phyloP scores from a whole-genome alignment of 1,140 invertebrate genomes.

The Bicyclus anynana region DNA sequence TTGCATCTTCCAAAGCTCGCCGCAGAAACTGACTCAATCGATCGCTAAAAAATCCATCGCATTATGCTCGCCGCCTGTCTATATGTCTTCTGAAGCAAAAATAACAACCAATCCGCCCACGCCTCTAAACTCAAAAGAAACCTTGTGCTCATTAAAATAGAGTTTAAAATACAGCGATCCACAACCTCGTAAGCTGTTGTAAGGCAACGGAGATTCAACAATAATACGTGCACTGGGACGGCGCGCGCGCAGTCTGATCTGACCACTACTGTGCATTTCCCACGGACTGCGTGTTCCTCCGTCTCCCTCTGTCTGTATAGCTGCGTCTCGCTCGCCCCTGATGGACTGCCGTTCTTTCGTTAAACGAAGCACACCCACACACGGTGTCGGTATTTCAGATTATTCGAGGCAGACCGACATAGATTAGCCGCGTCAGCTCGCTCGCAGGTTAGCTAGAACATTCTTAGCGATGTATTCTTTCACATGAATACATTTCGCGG shows the following conservation, averaged over 20 bases:
- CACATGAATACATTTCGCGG: slow-evolving; percentile 11
- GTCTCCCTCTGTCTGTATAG: slow-evolving; percentile 45
- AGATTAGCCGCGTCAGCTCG: slow-evolving; percentile 62
- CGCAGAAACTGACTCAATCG: slow-evolving; percentile 69
- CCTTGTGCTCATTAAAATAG: slow-evolving; percentile 36
- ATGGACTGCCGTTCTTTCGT: slow-evolving; percentile 72
- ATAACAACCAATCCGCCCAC: slow-evolving; percentile 36
- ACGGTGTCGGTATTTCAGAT: slow-evolving; percentile 72
- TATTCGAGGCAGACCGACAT: slow-evolving; percentile 62
- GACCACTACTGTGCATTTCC: slow-evolving; percentile 78
- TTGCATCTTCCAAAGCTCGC: slow-evolving; percentile 61
- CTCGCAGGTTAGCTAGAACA: slow-evolving; percentile 42
- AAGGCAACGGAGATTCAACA: slow-evolving; percentile 49
- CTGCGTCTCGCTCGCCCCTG: slow-evolving; percentile 49
- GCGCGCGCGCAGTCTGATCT: slow-evolving; percentile 72
- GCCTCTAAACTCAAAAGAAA: slow-evolving; percentile 32
- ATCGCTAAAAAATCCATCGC: slow-evolving; percentile 68
- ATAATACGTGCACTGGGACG: slow-evolving; percentile 68
- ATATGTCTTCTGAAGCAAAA: slow-evolving; percentile 36
- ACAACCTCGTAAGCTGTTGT: slow-evolving; percentile 50
- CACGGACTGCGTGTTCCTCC: slow-evolving; percentile 62
- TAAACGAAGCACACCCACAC: slow-evolving; percentile 75
- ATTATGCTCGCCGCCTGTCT: slow-evolving; percentile 59
- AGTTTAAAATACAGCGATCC: slow-evolving; percentile 22
- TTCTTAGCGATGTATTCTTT: slow-evolving; percentile 34